A percentile compares a stretch with the other conserved stretches of the same genome.
These are phyloP conservation scores for Conistra vaccinii DNA, from an alignment of 2,888 invertebrate genomes.

Conservation along the genomic window DNA sequence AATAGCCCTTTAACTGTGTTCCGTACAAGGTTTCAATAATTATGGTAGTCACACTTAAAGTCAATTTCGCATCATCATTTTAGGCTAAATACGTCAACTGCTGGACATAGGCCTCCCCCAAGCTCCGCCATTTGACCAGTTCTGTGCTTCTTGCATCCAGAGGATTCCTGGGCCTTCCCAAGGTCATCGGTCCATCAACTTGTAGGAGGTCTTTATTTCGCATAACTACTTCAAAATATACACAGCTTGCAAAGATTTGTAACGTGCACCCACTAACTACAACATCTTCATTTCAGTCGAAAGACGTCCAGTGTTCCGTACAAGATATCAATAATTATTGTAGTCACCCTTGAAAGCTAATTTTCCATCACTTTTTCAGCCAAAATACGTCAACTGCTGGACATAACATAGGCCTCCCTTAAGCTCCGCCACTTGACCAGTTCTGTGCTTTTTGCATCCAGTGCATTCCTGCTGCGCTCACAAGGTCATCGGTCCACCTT, in stretches of 20 bases:
- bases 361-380: background rate
- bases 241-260: too few species aligned
- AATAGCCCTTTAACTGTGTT: background rate
- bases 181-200: background rate
- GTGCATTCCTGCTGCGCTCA: background rate
- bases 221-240: too few species aligned
- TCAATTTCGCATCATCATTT: background rate
- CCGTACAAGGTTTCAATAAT: background rate
- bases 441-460: background rate
- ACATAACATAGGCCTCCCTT: too few species aligned
- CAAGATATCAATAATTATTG: background rate
- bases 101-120: too few species aligned
- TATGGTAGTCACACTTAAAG: background rate
- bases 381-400: too few species aligned
- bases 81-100: too few species aligned
- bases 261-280: too few species aligned
- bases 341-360: background rate
- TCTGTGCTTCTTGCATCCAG: background rate
- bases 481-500: background rate
- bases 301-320: background rate
- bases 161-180: background rate
- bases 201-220: too few species aligned
- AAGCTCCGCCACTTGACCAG: too few species aligned
- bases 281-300: too few species aligned
- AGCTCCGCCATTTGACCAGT: too few species aligned